These are phyloP conservation scores for Iphiclides podalirius DNA, from an alignment of 2,888 invertebrate genomes.

Conservation along the genomic window DNA sequence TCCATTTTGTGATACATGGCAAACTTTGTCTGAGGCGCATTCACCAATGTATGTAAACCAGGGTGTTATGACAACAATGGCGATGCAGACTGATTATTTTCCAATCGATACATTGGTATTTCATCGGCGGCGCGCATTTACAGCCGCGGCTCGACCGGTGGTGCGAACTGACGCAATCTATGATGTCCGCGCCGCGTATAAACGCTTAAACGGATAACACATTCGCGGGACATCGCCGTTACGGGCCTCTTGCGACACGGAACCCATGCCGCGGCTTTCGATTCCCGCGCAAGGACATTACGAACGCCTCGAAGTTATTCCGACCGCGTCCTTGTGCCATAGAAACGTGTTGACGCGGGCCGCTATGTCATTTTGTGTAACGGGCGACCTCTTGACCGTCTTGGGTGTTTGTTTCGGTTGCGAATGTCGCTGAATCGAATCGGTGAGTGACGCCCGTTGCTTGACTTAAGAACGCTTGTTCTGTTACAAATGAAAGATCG, in stretches of 20 bases:
- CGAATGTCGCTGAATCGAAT: too few species aligned
- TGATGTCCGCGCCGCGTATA: constrained; percentile 17
- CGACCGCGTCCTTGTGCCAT: constrained; percentile 32
- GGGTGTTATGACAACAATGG: too few species aligned
- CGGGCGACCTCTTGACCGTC: constrained; percentile 9
- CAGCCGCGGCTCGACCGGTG: background rate
- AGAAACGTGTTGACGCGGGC: constrained; percentile 19
- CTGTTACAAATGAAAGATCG: too few species aligned
- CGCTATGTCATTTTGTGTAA: constrained; percentile 32
- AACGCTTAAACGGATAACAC: constrained; percentile 34
- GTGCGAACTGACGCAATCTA: constrained; percentile 29
- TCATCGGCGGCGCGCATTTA: background rate
- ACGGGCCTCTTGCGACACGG: constrained; percentile 63
- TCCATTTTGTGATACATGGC: too few species aligned
- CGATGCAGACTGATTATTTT: too few species aligned
- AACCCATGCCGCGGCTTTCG: constrained; percentile 54
- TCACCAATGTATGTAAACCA: too few species aligned
- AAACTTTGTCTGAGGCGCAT: too few species aligned
- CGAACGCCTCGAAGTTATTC: constrained; percentile 37
- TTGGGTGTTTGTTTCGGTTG: constrained; percentile 9
- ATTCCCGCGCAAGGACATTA: constrained; percentile 62
- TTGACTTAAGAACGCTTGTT: too few species aligned
- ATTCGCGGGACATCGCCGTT: constrained; percentile 56
- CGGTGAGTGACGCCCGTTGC: too few species aligned
- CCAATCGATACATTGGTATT: too few species aligned